Base-by-base conservation (phyloP, 2,113 vertebrate species). In the Epinephelus lanceolatus region DNA sequence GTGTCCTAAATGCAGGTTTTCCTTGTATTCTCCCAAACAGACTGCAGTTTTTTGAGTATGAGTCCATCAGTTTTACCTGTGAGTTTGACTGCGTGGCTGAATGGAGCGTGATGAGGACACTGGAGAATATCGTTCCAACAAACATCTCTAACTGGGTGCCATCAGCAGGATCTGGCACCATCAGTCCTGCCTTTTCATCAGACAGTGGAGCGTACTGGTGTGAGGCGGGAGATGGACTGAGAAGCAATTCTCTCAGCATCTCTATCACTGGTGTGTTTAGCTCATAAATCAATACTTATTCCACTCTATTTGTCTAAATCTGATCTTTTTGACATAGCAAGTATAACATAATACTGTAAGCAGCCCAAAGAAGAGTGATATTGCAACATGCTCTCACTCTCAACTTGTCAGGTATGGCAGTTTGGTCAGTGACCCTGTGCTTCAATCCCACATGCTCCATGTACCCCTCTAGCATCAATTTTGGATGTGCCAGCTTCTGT, bases 41-140 rank as follows among this genome's bases (percentile, higher is more conserved):
- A 52, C 57, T 40, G 11, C 79, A 81, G 66, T 81, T 78, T 0
- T 73, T 57, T 69, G 73, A 78, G 3, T 86, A 86, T 15, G 63
- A 67, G 17, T 0, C 37, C 1, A 0, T 82, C 14, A 33, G 1
- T 30, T 4, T 81, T 2, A 2, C 0, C 3, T 86, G 84, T 19
- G 55, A 3, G 21, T 30, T 52, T 0, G n/a, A 5, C 3, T 27
- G 10, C 6, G 51, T 0, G 9, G 0, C 0, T 12, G 59, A 40
- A 23, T 76, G 71, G 85, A 83, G 0, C 0, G 53, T 79, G 21
- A 67, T 49, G 53, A 49, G 7, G 27, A 71, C 30, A 33, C 25
- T 37, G 6, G 1, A 17, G 15, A 25, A 18, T 2, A 18, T 7
- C 5, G 15, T 2, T 5, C 59, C 27, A 17, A 61, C 27, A 30